These are phyloP conservation scores for Plotosus lineatus DNA, from an alignment of 2,113 vertebrate species.

Conservation along the genomic window DNA sequence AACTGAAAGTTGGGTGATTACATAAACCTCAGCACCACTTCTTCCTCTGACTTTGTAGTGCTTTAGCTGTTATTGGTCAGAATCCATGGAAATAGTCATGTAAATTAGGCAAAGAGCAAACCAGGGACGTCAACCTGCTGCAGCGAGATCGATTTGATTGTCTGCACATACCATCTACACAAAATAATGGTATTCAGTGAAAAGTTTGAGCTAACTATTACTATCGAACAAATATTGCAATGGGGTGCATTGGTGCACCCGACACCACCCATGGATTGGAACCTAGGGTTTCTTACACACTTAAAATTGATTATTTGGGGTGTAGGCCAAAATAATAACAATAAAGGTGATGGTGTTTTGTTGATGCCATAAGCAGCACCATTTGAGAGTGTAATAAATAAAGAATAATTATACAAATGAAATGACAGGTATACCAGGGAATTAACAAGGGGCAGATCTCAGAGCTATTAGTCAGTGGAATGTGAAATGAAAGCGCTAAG, in stretches of 20 bases:
- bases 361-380: constrained; percentile 31
- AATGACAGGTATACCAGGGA: constrained; percentile 49
- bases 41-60: not conserved
- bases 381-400: constrained; percentile 44
- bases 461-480: constrained; percentile 51
- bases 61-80: not conserved
- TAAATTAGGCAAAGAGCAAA: not conserved
- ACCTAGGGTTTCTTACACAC: not conserved
- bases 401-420: constrained; percentile 52
- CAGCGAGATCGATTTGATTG: not conserved
- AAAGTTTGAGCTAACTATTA: not conserved
- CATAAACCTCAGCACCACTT: not conserved
- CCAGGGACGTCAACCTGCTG: no score
- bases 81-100: not conserved
- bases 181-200: not conserved
- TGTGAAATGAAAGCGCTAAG: constrained; percentile 52
- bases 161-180: not conserved
- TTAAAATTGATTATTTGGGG: not conserved
- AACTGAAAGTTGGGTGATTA: not conserved
- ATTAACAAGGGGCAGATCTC: constrained; percentile 47
- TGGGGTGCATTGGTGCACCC: constrained; percentile 1
- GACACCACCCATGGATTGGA: not conserved
- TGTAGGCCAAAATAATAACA: not conserved
- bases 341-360: constrained; percentile 13
- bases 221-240: not conserved